phyloP scores from a whole-genome alignment of 2,797 vertebrate genomes.

The Natrix natrix region DNA sequence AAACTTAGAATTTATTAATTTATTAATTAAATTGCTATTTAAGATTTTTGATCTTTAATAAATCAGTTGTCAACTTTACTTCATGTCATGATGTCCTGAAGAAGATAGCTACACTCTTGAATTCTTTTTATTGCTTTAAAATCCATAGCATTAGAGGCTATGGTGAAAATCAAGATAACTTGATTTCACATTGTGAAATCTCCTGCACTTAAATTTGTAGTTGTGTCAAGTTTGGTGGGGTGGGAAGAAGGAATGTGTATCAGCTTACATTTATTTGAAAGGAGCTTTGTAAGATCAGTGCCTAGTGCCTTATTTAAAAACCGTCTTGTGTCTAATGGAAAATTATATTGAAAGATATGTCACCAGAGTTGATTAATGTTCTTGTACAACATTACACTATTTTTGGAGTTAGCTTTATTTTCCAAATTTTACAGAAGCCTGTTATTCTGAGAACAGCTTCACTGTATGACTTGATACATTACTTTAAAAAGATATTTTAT shows the following conservation, averaged over 20 bases:
- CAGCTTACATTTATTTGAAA: background rate
- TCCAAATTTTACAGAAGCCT: constrained; percentile 27
- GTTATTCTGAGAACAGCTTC: constrained; percentile 51
- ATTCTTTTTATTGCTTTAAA: background rate
- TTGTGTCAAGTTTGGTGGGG: background rate
- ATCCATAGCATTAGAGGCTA: background rate
- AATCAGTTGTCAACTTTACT: constrained; percentile 15
- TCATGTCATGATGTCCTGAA: background rate
- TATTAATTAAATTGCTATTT: background rate
- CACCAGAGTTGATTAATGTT: background rate
- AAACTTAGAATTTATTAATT: background rate
- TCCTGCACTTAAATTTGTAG: background rate
- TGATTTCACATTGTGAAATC: background rate
- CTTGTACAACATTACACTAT: background rate
- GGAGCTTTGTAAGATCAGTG: background rate
- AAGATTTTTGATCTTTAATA: background rate
- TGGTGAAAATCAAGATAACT: background rate
- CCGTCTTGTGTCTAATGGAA: background rate
- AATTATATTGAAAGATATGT: constrained; percentile 2
- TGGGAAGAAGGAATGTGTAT: background rate
- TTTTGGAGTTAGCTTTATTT: background rate
- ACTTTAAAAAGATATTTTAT: constrained; percentile 28
- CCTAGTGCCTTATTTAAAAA: background rate
- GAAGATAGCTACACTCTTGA: background rate
- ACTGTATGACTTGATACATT: constrained; percentile 26